These are phyloP conservation scores for Drosophila orena DNA, from an alignment of 1,140 invertebrate species.

Conservation along the genomic window DNA sequence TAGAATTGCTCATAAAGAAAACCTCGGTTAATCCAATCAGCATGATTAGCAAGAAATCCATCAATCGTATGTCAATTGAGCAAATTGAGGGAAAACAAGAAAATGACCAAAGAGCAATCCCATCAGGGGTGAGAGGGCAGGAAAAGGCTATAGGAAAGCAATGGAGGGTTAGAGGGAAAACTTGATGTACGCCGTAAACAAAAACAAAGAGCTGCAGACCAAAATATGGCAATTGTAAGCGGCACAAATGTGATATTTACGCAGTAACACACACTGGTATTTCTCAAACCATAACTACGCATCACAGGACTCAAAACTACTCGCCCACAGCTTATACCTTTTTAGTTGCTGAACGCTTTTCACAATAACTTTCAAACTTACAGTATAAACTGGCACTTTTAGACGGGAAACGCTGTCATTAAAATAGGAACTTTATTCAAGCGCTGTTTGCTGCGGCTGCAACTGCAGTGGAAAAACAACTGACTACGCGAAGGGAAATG, in stretches of 20 bases:
- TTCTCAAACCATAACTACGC: background rate
- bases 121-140: background rate
- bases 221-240: background rate
- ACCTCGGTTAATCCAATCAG: slow-evolving; percentile 17
- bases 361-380: slow-evolving; percentile 7
- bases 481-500: slow-evolving; percentile 37
- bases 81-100: slow-evolving; percentile 12
- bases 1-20: background rate
- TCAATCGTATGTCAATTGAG: slow-evolving; percentile 52
- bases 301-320: background rate
- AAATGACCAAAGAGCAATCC: slow-evolving; percentile 6
- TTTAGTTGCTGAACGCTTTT: background rate
- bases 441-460: slow-evolving; percentile 28
- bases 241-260: background rate
- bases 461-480: slow-evolving; percentile 47
- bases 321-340: no score
- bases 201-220: background rate
- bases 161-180: background rate
- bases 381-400: slow-evolving; percentile 2
- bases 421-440: slow-evolving; percentile 9
- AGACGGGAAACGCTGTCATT: background rate
- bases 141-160: background rate
- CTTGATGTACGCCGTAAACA: slow-evolving; percentile 1
- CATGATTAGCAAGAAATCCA: slow-evolving; percentile 45
- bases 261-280: background rate